These are phyloP conservation scores for Calliphora vicina DNA, from an alignment of 1,140 invertebrate species.

Conservation along the genomic window DNA sequence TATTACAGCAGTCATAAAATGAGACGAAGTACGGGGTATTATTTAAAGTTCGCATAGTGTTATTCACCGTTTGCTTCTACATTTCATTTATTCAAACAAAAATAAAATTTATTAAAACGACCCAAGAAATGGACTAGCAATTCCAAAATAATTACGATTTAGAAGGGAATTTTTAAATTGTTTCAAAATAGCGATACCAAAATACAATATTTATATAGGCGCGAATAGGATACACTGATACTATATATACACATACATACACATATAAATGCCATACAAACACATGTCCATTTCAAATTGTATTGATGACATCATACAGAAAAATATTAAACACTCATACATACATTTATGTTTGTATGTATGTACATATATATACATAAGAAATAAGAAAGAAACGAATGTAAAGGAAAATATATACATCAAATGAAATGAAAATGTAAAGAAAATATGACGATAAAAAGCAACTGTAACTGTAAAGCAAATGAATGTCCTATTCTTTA, in stretches of 20 bases:
- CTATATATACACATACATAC: not conserved
- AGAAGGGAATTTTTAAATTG: no score
- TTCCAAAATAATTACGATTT: no score
- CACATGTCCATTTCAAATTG: not conserved
- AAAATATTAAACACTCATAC: not conserved
- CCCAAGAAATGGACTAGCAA: no score
- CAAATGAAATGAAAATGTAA: conserved; percentile 22
- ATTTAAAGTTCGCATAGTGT: no score
- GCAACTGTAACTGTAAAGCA: not conserved
- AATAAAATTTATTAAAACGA: no score
- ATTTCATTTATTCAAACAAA: no score
- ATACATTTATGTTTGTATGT: not conserved
- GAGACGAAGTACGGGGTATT: no score
- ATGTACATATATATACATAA: not conserved
- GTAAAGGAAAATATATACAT: not conserved
- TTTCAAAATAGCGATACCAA: no score
- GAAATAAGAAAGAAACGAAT: not conserved
- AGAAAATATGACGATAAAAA: not conserved
- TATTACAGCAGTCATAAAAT: not conserved
- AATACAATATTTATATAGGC: no score
- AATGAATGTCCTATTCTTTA: not conserved
- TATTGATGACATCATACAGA: conserved; percentile 28
- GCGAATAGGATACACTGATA: no score
- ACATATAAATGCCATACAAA: not conserved
- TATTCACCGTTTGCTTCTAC: no score